Evolutionary conservation across 2,888 invertebrate species (phyloP), one percentile per base, ranked within the genome.

Genomic region (Podabrus alpinus): DNA sequence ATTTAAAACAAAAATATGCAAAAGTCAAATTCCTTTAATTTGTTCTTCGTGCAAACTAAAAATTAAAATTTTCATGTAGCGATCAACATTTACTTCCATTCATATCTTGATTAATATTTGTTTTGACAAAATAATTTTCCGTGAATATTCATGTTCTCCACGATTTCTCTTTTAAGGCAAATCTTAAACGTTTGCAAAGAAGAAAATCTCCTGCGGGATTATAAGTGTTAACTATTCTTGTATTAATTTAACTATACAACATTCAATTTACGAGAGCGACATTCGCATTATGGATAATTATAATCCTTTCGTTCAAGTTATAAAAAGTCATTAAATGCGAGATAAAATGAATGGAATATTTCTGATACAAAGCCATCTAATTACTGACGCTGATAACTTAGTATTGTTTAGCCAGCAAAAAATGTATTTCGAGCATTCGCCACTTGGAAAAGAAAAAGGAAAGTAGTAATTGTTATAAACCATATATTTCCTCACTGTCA

Each of bases 381-480:
- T 64, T 64, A 64, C 45, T n/a, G 21, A 64, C 19, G 62, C 19
- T 16, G 21, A 19, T 64, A 64, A 64, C 62, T 19, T 19, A 9
- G 19, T 64, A 64, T 64, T 64, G 62, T 64, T 19, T 13, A 21
- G 15, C 9, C 13, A 19, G 62, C 15, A 15, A 19, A 64, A 61
- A 64, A 19, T 62, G 16, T 62, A 62, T 64, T 64, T 64, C 62
- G 21, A 64, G 17, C 62, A 64, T 21, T 17, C 21, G n/a, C 11
- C 17, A 16, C 19, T 64, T 21, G 13, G 9, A 11, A n/a, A 19
- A 15, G 21, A 64, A 64, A 17, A 64, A 64, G 17, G 62, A 64
- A 21, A 64, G 21, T 19, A 64, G 62, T 64, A 64, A 64, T 64
- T 64, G 62, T 64, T 64, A 64, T 64, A 64, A 64, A 64, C 62